Evolutionary conservation across 2,888 invertebrate genomes (phyloP), one percentile per base, ranked within the genome.

Genomic region (Clepsis dumicolana): DNA sequence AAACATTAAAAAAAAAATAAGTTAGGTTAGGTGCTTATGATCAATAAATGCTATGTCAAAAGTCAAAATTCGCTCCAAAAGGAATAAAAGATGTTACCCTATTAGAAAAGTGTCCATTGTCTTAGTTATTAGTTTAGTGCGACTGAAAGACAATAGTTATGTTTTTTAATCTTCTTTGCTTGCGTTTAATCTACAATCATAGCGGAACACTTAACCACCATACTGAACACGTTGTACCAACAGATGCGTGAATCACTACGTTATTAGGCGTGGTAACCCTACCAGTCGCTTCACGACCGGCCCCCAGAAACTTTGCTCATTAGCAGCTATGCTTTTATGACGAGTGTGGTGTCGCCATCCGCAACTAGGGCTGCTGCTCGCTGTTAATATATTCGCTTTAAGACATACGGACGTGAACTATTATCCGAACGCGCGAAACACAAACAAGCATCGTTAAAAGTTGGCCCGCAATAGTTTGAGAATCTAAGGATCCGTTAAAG

Each of bases 281-380:
- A 64, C 48, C 29, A 27, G 53, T 74, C 69, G 72, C 71, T 72
- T 73, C 65, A 70, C 75, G 71, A 72, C 64, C 71, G 60, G 64
- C 70, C 71, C 71, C 73, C 75, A 69, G 66, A 72, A 82, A 83
- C 81, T 82, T 84, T 79, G 77, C 79, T 81, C 81, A 81, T 84
- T 84, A 83, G 79, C 76, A 71, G 75, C 74, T 61, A 64, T 66
- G 75, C 78, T 74, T 77, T 80, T 76, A 79, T 80, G 80, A 77
- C 72, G 74, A 73, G 76, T 74, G 66, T 53, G 44, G 64, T 64
- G 71, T 67, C 68, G 61, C 64, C 71, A 64, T 64, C 68, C 64
- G 64, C 44, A 61, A 62, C 61, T 59, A 59, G 63, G 64, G 64
- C 27, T 59, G 64, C 25, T 44, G 16, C 62, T 7, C 21, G 4